Conservation (phyloP, 1,140 invertebrate species). For the Procambarus clarkii region DNA sequence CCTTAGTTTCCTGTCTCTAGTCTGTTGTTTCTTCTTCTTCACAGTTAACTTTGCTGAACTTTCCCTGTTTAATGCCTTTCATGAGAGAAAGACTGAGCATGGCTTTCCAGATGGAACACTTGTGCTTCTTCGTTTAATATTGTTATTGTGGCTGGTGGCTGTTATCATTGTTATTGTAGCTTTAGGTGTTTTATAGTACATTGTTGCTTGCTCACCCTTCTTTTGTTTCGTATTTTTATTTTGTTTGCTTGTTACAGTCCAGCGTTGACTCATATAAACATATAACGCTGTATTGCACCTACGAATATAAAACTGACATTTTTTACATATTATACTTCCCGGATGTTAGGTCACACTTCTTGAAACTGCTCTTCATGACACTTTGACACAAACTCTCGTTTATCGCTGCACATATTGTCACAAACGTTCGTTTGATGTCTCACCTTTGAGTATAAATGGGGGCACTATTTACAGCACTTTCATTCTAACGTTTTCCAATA, state of each 20-base stretch:
- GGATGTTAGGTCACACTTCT: slow-evolving; percentile 5
- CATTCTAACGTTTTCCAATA: too few species aligned
- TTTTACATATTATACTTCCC: neutral
- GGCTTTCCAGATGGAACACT: too few species aligned
- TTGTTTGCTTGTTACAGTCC: neutral
- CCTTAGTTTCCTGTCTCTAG: too few species aligned
- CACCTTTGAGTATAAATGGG: too few species aligned
- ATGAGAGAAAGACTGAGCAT: too few species aligned
- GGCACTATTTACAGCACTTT: too few species aligned
- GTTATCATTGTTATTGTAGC: neutral
- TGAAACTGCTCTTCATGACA: neutral
- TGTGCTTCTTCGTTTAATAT: too few species aligned
- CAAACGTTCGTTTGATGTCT: neutral
- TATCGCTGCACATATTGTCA: neutral
- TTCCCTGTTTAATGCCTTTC: too few species aligned
- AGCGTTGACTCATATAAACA: neutral
- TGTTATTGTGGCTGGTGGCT: neutral
- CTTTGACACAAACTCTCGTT: neutral
- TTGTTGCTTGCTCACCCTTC: neutral
- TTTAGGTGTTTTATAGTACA: neutral
- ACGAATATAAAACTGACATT: neutral
- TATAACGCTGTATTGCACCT: neutral
- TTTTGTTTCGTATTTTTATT: neutral
- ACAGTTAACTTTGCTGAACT: too few species aligned
- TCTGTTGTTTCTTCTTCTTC: too few species aligned